Evolutionary conservation across 2,888 invertebrate genomes (phyloP), one percentile per base, ranked within the genome.

Genomic region (Platycnemis pennipes): DNA sequence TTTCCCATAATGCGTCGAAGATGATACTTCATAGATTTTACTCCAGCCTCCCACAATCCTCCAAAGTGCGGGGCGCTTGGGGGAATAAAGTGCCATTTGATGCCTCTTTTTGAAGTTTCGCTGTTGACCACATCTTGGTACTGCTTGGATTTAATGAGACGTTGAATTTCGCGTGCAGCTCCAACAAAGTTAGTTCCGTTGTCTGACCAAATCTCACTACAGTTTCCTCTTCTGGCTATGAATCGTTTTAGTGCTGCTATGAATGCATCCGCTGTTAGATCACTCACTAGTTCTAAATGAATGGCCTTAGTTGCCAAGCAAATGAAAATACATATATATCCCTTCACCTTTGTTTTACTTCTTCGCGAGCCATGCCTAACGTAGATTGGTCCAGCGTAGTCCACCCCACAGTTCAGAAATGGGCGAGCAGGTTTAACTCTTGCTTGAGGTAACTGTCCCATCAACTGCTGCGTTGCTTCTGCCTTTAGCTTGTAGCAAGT

Each of bases 1-100:
- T 95, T 95, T 4, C 95, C 95, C 8, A 95, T 94, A 0, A 95
- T 94, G 16, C 95, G 94, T 37, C 95, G 95, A 8, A 95, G 94
- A 94, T 96, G 95, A 56, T 95, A 94, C 95, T 96, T 96, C 0
- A 95, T 95, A 11, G 95, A 95, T 91, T 96, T 96, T 2, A 96
- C 95, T 0, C 95, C 95, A 3, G 95, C 95, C 94, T 96, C 95
- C 96, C 96, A 96, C 7, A 96, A 85, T 3, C 96, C 96, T 22
- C 96, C 96, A 53, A 95, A 95, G 69, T 96, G 95, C 7, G n/a
- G n/a, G n/a, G n/a, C n/a, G n/a, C 2, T 85, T 31, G 85, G 95
- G 95, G 53, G 53, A 53, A 53, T 53, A 8, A 53, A 53, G 53
- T 53, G 53, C 53, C 53, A 0, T 95, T 95, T 5, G 94, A 94